Evolutionary conservation across 2,113 vertebrate species (phyloP), one percentile per base, ranked within the genome.

Genomic region (Murina feae): DNA sequence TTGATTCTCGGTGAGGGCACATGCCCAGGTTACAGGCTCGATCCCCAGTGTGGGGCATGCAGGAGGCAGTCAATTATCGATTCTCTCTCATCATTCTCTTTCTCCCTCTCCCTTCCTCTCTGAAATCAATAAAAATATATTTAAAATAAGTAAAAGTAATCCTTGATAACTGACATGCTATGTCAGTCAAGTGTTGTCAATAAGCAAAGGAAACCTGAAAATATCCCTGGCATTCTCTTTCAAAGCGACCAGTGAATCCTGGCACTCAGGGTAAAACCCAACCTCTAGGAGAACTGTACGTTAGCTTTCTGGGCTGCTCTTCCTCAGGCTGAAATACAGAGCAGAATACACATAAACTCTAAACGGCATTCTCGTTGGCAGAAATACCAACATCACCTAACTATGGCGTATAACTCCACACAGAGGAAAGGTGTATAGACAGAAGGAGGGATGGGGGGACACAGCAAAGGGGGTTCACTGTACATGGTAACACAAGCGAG

Each of bases 331-430:
- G 86, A 97, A 97, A 97, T 93, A 97, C 58, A 94, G 86, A 92
- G 79, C 71, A 49, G 92, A 97, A 97, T 97, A 97, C 95, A 87
- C 97, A 97, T 88, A 97, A 53, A 92, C 92, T 92, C 94, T 96
- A 96, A 90, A 98, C 98, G 95, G 88, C 95, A 91, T 89, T 95
- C 91, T 98, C 95, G 91, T 97, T 98, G 95, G 97, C n/a, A n/a
- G n/a, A n/a, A n/a, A n/a, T n/a, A n/a, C 95, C 92, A 94, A 97
- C 93, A 89, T 96, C 97, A n/a, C 53, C 71, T 93, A 80, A 81
- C 55, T 86, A 25, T 95, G 97, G 88, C 92, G 91, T 97, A 63
- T 96, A 97, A 93, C 96, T 97, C 90, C 96, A 82, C 44, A 83
- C 25, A 97, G 96, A 96, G 74, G 90, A 96, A 93, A 94, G 94